Percentiles rank a stretch among this genome's conserved stretches.
Evolutionary conservation across 2,797 vertebrate genomes (phyloP).

Genomic region (Cuniculus paca): DNA sequence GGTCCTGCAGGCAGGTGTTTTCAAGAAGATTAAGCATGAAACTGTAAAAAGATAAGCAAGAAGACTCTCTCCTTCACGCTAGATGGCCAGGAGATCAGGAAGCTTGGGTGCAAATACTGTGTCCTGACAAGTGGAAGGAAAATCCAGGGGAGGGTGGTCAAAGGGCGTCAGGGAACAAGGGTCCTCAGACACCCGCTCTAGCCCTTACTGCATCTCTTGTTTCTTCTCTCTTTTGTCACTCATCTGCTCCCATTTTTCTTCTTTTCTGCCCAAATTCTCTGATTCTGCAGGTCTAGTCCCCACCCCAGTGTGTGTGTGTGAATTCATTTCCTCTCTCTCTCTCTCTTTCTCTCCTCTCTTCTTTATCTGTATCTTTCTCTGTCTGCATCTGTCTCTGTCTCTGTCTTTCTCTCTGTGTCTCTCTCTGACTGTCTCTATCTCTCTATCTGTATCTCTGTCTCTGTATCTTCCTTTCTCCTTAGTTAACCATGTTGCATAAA

Average conservation of each 20-base stretch:
- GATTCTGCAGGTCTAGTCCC: neutral
- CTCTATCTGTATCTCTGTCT: neutral
- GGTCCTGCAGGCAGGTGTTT: neutral
- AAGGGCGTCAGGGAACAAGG: neutral
- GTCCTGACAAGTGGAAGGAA: neutral
- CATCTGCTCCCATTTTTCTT: neutral
- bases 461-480: neutral
- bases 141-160: neutral
- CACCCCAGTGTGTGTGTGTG: neutral
- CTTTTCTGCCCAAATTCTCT: neutral
- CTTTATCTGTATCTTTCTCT: neutral
- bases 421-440: neutral
- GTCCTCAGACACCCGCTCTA: too few relatives aligned
- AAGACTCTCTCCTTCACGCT: neutral
- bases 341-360: neutral
- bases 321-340: neutral
- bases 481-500: neutral
- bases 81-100: neutral
- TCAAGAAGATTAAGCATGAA: neutral
- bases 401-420: neutral
- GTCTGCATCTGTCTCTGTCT: neutral
- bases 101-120: neutral
- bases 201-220: neutral
- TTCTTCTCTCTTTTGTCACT: neutral
- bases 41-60: neutral